Base-by-base conservation (phyloP, 2,888 invertebrate species). In the Liodrosophila aerea region DNA sequence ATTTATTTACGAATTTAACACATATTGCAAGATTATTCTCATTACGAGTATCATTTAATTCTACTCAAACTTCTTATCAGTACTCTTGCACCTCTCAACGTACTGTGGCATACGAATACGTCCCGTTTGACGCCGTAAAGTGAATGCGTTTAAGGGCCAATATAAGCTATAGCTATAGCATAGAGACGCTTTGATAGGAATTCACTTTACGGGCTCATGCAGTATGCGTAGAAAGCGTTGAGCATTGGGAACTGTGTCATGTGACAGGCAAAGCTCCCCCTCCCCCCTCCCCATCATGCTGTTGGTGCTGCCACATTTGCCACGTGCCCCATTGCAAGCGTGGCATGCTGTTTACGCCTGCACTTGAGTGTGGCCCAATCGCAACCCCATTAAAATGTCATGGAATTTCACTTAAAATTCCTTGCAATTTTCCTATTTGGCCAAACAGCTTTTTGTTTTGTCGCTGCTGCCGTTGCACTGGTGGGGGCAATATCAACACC, bases 391-490 rank as follows among this genome's bases (percentile, higher is more conserved):
- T 84, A 84, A 80, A 80, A 80, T 78, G 81, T 81, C 84, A 80
- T 73, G 85, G 78, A 81, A 75, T 75, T 81, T 84, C 82, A 82
- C 85, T 82, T 80, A 82, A 77, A 73, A 76, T 73, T 76, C 73
- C 62, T 53, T 54, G 71, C 61, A 71, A 69, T 71, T 73, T 74
- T 71, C 44, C 53, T 61, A 69, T 64, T 73, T 73, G 64, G 72
- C 56, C 70, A 70, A 73, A 70, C 72, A 50, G 70, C 66, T 73
- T 73, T 69, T 63, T 73, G 63, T 69, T 73, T 59, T 66, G 54
- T 54, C 34, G 22, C 53, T 40, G 43, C 40, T 33, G 54, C 39
- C 13, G n/a, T 30, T 30, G 37, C 29, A n/a, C n/a, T n/a, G n/a
- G n/a, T 2, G 31, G 43, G 54, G 49, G 64, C 22, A 59, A 59